Evolutionary conservation across 1,140 invertebrate genomes (phyloP).

Genomic region (Pectinophora gossypiella): DNA sequence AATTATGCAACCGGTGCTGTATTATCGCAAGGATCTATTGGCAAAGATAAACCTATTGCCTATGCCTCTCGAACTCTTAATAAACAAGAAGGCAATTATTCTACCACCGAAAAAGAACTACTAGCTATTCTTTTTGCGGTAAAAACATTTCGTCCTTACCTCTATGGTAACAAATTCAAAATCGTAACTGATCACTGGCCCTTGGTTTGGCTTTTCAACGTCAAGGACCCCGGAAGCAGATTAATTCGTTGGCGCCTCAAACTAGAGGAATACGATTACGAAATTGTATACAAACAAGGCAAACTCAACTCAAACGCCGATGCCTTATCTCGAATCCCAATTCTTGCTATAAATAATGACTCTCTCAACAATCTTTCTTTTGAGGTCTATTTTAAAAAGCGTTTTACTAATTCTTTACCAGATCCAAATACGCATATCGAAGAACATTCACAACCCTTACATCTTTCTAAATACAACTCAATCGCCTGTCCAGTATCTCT

Average conservation of each 20-base stretch:
- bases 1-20: constrained; percentile 43
- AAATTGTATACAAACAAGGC: constrained; percentile 63
- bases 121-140: constrained; percentile 52
- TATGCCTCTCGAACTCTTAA: constrained; percentile 38
- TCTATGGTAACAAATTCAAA: constrained; percentile 64
- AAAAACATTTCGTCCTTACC: constrained; percentile 70
- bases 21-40: constrained; percentile 33
- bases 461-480: constrained; percentile 17
- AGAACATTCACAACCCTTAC: constrained; percentile 16
- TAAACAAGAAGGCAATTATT: constrained; percentile 25
- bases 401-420: constrained; percentile 16
- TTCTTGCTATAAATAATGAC: constrained; percentile 14
- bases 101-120: constrained; percentile 33
- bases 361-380: constrained; percentile 20
- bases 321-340: constrained; percentile 37
- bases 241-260: constrained; percentile 72
- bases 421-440: constrained; percentile 17
- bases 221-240: constrained; percentile 62
- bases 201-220: constrained; percentile 65
- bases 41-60: constrained; percentile 38
- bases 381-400: constrained; percentile 23
- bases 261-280: constrained; percentile 62
- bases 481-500: constrained; percentile 24
- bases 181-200: constrained; percentile 72
- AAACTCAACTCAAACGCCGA: constrained; percentile 53